Evolutionary conservation across 2,888 invertebrate genomes (phyloP).

Genomic region (Vannuccia rotundouncinata): DNA sequence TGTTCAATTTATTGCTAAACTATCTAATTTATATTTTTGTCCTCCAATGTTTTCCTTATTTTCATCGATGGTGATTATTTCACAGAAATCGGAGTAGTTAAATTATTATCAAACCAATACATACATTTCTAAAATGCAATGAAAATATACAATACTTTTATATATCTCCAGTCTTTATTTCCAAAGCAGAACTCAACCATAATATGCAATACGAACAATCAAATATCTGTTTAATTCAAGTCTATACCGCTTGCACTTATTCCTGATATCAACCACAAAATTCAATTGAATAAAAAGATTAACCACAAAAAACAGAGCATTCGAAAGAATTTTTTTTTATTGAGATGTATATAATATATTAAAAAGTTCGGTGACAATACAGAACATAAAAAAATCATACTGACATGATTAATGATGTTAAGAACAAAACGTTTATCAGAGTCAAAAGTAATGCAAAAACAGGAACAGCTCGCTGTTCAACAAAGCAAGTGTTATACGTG

Average conservation of each 20-base stretch:
- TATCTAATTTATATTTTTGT: too few relatives aligned
- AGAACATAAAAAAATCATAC: not conserved
- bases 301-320: not conserved
- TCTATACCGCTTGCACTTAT: not conserved
- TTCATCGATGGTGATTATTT: too few relatives aligned
- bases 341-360: not conserved
- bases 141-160: too few relatives aligned
- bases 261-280: not conserved
- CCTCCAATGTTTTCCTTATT: too few relatives aligned
- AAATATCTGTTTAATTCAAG: too few relatives aligned
- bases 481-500: not conserved
- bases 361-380: not conserved
- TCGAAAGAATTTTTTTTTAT: not conserved
- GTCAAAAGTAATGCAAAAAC: not conserved
- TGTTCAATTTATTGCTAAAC: too few relatives aligned
- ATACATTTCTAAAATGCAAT: too few relatives aligned
- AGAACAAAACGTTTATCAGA: not conserved
- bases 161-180: too few relatives aligned
- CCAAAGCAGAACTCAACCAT: too few relatives aligned
- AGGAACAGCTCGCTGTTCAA: not conserved
- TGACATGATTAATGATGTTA: not conserved
- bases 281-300: not conserved
- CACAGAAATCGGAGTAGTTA: too few relatives aligned
- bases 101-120: too few relatives aligned
- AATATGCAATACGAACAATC: too few relatives aligned